A percentile compares a stretch with the other conserved stretches of the same genome.
These are phyloP conservation scores for Phenganax stokvisi DNA, from an alignment of 92 coral and sea anemone species.

Conservation along the genomic window DNA sequence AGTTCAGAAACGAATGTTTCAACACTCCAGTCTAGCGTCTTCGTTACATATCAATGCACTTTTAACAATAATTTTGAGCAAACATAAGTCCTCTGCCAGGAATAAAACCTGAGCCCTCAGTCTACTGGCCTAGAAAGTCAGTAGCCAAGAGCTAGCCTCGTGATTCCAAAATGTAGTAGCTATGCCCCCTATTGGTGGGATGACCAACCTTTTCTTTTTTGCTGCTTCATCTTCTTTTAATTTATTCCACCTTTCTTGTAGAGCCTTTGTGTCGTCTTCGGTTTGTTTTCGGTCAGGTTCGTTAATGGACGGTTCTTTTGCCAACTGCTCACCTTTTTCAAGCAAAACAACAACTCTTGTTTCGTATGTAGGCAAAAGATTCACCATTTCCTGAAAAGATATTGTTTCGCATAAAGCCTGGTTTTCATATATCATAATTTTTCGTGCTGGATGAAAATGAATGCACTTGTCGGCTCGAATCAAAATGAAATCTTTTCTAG, in stretches of 20 bases:
- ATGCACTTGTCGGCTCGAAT: too few relatives aligned
- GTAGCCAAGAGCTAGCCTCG: too few relatives aligned
- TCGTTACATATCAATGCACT: too few relatives aligned
- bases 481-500: too few relatives aligned
- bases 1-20: too few relatives aligned
- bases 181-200: neutral
- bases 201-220: slow-evolving; percentile 19
- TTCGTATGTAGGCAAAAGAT: slow-evolving; percentile 18
- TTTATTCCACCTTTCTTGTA: slow-evolving; percentile 31
- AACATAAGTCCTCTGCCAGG: too few relatives aligned
- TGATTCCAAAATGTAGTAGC: too few relatives aligned
- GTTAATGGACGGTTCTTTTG: slow-evolving; percentile 30
- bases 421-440: neutral
- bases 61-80: too few relatives aligned
- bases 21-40: too few relatives aligned
- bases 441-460: too few relatives aligned
- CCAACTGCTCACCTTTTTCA: slow-evolving; percentile 37
- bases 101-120: too few relatives aligned
- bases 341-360: slow-evolving; percentile 16
- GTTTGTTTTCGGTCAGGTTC: slow-evolving; percentile 32
- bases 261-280: slow-evolving; percentile 28
- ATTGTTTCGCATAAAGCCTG: neutral
- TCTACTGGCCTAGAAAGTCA: too few relatives aligned
- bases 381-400: slow-evolving; percentile 29
- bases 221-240: slow-evolving; percentile 26